Conservation (phyloP, 1,140 invertebrate species). For the Drosophila micromelanica region DNA sequence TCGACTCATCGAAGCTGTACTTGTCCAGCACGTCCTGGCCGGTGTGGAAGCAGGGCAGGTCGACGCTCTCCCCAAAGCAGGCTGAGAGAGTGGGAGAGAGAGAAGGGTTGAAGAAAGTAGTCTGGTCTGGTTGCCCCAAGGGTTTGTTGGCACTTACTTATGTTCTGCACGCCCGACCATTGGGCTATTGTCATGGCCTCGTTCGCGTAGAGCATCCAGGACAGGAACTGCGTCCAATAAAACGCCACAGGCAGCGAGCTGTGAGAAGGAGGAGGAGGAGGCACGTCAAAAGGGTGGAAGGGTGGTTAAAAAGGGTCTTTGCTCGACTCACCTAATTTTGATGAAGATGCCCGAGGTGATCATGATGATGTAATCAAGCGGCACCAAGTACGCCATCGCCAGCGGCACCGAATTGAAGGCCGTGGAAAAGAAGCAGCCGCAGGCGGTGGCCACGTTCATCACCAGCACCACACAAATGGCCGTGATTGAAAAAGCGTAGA, state of each 20-base stretch:
- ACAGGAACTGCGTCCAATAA: conserved; percentile 94
- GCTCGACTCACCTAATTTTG: conserved; percentile 88
- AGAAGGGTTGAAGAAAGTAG: background rate
- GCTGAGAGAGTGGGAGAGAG: conserved; percentile 85
- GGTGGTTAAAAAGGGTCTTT: background rate
- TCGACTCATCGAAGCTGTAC: conserved; percentile 89
- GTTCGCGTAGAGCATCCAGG: conserved; percentile 96
- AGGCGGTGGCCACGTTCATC: conserved; percentile 93
- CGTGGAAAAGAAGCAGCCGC: conserved; percentile 94
- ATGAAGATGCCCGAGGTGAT: conserved; percentile 94
- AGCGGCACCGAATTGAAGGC: conserved; percentile 91
- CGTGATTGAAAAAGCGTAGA: conserved; percentile 89
- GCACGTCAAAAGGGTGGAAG: background rate
- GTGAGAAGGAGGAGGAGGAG: conserved; percentile 55
- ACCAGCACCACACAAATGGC: conserved; percentile 89
- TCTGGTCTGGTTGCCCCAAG: too few species aligned
- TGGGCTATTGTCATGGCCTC: conserved; percentile 94
- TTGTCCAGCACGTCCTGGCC: conserved; percentile 89
- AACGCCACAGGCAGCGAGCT: conserved; percentile 92
- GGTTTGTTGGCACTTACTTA: conserved; percentile 87
- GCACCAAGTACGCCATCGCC: conserved; percentile 93
- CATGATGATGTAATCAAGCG: conserved; percentile 95
- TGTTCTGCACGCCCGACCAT: conserved; percentile 91
- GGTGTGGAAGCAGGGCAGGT: conserved; percentile 89
- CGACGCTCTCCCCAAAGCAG: conserved; percentile 86